Conservation (phyloP, 2,797 vertebrate species). For the Smutsia gigantea region DNA sequence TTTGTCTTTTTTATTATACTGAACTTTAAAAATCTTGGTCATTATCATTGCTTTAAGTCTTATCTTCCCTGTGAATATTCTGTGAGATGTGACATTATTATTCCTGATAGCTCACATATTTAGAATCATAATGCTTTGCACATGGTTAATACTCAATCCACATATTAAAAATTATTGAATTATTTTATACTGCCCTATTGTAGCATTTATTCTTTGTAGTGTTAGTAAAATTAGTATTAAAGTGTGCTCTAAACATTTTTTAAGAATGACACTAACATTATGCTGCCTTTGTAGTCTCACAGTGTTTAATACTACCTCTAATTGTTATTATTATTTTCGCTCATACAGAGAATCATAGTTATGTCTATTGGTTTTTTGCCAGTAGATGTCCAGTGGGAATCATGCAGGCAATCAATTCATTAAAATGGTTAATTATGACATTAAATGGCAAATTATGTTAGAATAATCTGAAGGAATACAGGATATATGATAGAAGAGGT, state of each 20-base stretch:
- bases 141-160: not conserved
- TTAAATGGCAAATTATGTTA: not conserved
- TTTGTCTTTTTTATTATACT: not conserved
- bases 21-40: not conserved
- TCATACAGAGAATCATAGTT: not conserved
- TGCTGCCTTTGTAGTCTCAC: not conserved
- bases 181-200: not conserved
- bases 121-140: not conserved
- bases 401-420: not conserved
- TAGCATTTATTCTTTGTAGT: not conserved
- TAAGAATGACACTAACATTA: not conserved
- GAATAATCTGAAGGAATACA: not conserved
- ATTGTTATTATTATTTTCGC: not conserved
- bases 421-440: not conserved
- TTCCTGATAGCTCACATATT: not conserved
- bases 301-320: not conserved
- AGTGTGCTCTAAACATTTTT: not conserved
- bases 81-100: not conserved
- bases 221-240: not conserved
- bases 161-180: not conserved
- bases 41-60: not conserved
- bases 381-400: not conserved
- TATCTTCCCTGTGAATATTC: not conserved
- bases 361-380: not conserved
- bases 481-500: not conserved